These are phyloP conservation scores for Silurus meridionalis DNA, from an alignment of 2,113 vertebrate species.

Conservation along the genomic window DNA sequence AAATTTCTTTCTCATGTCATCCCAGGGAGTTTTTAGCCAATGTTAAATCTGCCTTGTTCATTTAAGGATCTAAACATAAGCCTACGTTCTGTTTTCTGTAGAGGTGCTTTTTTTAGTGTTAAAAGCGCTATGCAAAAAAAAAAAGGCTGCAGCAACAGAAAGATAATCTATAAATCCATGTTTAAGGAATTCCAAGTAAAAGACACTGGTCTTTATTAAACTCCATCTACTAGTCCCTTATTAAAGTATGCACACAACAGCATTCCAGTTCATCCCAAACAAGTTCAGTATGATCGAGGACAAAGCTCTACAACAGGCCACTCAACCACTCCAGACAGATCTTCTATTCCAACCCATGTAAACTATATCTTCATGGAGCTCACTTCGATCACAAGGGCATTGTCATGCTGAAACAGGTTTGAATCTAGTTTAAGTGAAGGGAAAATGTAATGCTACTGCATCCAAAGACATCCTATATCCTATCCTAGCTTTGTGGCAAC, in stretches of 20 bases:
- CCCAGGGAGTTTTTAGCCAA: neutral
- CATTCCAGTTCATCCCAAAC: no score
- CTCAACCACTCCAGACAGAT: no score
- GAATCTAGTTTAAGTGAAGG: no score
- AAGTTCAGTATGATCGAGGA: no score
- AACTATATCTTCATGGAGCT: no score
- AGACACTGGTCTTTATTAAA: neutral
- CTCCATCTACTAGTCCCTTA: neutral
- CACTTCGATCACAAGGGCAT: no score
- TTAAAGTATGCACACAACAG: neutral
- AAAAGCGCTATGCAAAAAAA: neutral
- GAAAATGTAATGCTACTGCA: no score
- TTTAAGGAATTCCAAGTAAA: neutral
- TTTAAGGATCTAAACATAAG: neutral
- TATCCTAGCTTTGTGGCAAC: no score
- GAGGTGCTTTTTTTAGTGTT: neutral
- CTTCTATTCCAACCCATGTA: no score
- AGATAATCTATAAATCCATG: neutral
- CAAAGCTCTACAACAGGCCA: no score
- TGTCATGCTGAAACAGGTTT: no score
- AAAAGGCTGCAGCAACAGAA: neutral
- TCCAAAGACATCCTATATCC: no score
- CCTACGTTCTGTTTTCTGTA: neutral
- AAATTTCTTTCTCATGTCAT: neutral
- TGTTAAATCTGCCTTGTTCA: neutral